A percentile compares a stretch with the other conserved stretches of the same genome.
Evolutionary conservation across 2,888 invertebrate species (phyloP).

Genomic region (Lepeophtheirus nordmannii): DNA sequence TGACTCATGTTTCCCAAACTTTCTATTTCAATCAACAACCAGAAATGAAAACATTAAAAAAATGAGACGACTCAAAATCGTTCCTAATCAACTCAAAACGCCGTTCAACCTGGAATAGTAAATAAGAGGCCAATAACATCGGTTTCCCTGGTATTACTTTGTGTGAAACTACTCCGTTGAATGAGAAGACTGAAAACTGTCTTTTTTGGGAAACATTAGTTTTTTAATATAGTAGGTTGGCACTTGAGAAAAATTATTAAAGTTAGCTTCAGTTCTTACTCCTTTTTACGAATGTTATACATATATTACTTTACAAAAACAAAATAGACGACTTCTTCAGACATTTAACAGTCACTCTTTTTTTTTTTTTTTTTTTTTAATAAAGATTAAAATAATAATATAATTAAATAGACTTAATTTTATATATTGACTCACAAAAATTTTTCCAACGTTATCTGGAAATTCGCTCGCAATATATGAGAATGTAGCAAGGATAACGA

Average conservation of each 20-base stretch:
- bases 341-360: no score
- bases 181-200: no score
- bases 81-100: no score
- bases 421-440: slow-evolving; percentile 29
- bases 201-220: no score
- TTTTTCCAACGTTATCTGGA: slow-evolving; percentile 28
- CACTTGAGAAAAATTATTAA: background rate
- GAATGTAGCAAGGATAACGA: slow-evolving; percentile 29
- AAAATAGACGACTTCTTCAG: no score
- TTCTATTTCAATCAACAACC: background rate
- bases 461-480: slow-evolving; percentile 29
- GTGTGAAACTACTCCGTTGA: no score
- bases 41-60: background rate
- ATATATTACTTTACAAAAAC: no score
- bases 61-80: background rate
- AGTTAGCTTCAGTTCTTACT: background rate
- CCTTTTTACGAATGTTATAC: no score
- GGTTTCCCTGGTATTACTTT: no score
- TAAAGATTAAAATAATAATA: background rate
- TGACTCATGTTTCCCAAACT: background rate
- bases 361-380: background rate
- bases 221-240: background rate
- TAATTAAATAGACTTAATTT: background rate
- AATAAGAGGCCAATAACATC: no score
- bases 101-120: no score